Percentiles rank a stretch among this genome's conserved stretches.
Conservation (phyloP, 2,888 invertebrate species). For the Volucella inanis region DNA sequence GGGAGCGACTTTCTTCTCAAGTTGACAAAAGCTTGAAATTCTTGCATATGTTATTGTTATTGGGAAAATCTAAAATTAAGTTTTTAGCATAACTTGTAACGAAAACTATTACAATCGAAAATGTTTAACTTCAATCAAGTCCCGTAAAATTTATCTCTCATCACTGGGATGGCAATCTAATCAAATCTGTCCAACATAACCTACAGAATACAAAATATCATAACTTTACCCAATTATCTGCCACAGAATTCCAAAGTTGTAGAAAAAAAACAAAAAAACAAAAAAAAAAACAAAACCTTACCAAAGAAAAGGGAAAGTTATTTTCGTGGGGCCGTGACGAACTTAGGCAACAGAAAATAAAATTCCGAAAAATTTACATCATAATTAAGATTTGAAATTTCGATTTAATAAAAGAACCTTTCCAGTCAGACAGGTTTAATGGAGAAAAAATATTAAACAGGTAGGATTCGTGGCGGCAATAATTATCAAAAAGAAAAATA, state of each 20-base stretch:
- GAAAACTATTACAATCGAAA: slow-evolving; percentile 1
- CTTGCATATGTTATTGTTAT: slow-evolving; percentile 49
- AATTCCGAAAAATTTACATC: slow-evolving; percentile 60
- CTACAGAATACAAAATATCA: neutral
- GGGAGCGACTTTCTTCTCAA: slow-evolving; percentile 44
- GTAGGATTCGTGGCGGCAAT: slow-evolving; percentile 29
- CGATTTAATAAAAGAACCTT: slow-evolving; percentile 29
- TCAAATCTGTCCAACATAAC: neutral
- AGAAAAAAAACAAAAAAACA: neutral
- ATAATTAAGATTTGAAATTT: slow-evolving; percentile 56
- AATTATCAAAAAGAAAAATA: slow-evolving; percentile 14
- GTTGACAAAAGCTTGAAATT: slow-evolving; percentile 32
- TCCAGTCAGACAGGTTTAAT: neutral
- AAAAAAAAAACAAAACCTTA: too few relatives aligned
- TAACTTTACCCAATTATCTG: slow-evolving; percentile 7
- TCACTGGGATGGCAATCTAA: neutral
- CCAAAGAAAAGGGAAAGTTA: slow-evolving; percentile 64
- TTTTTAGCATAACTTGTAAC: neutral
- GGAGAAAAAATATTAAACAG: slow-evolving; percentile 15
- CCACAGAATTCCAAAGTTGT: too few relatives aligned
- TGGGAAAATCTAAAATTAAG: neutral
- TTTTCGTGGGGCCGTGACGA: slow-evolving; percentile 19
- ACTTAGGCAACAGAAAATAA: slow-evolving; percentile 35
- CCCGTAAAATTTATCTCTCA: too few relatives aligned
- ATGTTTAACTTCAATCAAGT: too few relatives aligned